Evolutionary conservation across 2,113 vertebrate genomes (phyloP), one percentile per base, ranked within the genome.

Genomic region (Pampusana beccarii): DNA sequence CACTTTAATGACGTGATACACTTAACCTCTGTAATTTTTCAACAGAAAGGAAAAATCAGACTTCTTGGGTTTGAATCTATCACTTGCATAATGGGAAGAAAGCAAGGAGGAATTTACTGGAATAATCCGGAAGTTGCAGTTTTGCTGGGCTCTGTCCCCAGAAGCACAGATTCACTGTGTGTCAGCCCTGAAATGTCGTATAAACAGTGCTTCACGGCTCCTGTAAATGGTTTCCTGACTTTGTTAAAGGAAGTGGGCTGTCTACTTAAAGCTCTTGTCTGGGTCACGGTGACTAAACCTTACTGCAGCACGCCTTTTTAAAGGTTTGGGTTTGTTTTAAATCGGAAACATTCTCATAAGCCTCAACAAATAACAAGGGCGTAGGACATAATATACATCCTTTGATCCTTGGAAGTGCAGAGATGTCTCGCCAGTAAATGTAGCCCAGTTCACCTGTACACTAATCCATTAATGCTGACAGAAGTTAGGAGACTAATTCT

Each of bases 211-310:
- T 92, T 69, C 19, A 20, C 34, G 60, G 64, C 77, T 81, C 83
- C 88, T 74, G 80, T 71, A 60, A 93, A 78, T 78, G 65, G 60
- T 96, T 97, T 94, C 80, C 95, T 91, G 88, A 74, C 88, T 93
- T 93, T 84, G 90, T 71, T 65, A 91, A 61, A 94, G 95, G 95
- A 97, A 95, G 88, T 90, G 80, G 67, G 65, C 86, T 96, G 93
- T 92, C 90, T 96, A 11, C 93, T 80, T 83, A 77, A 88, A 92
- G 51, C 90, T 84, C 75, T 75, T 67, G 85, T 96, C 96, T 96
- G 92, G 95, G 93, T 95, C 95, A 91, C 1, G 1, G 82, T 96
- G 96, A 96, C 90, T 96, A 96, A 96, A 92, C 77, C 57, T 90
- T 86, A 51, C 69, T 84, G 69, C 82, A 80, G 46, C 20, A 31